These are phyloP conservation scores for Ahaetulla prasina DNA, from an alignment of 2,113 vertebrate genomes.

Conservation along the genomic window DNA sequence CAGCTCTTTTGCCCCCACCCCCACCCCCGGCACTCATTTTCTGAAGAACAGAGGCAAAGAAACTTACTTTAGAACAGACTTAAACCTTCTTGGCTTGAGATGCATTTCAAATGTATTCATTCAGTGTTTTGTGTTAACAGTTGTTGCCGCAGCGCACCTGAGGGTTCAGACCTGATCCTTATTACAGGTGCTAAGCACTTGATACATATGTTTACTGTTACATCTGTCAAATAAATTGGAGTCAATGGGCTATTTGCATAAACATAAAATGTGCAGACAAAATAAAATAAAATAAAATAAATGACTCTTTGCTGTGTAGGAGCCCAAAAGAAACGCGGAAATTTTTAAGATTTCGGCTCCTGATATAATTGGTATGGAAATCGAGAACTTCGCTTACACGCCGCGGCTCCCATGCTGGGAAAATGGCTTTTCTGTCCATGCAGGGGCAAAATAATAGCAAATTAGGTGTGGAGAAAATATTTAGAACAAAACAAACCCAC, in stretches of 20 bases:
- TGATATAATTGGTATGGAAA: slow-evolving; percentile 54
- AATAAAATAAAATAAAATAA: too few species aligned
- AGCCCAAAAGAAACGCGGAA: slow-evolving; percentile 36
- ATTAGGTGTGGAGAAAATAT: slow-evolving; percentile 60
- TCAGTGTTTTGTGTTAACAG: slow-evolving; percentile 23
- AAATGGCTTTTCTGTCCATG: slow-evolving; percentile 56
- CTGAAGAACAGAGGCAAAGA: background rate
- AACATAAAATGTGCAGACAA: slow-evolving; percentile 48
- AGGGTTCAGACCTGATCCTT: slow-evolving; percentile 44
- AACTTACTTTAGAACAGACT: background rate
- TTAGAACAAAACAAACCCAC: slow-evolving; percentile 39
- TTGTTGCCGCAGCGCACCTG: slow-evolving; percentile 16
- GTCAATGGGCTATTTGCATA: slow-evolving; percentile 59
- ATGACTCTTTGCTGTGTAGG: slow-evolving; percentile 40
- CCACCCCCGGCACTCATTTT: background rate
- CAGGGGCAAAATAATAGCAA: slow-evolving; percentile 58
- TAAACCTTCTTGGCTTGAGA: background rate
- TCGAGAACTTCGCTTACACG: slow-evolving; percentile 38
- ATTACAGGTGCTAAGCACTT: slow-evolving; percentile 50
- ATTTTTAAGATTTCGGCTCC: slow-evolving; percentile 51
- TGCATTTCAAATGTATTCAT: slow-evolving; percentile 21
- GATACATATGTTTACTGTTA: slow-evolving; percentile 46
- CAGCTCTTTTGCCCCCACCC: background rate
- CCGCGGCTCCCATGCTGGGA: slow-evolving; percentile 48
- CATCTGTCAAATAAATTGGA: slow-evolving; percentile 53